phyloP scores from a whole-genome alignment of 2,797 vertebrate species.

The Semotilus atromaculatus region DNA sequence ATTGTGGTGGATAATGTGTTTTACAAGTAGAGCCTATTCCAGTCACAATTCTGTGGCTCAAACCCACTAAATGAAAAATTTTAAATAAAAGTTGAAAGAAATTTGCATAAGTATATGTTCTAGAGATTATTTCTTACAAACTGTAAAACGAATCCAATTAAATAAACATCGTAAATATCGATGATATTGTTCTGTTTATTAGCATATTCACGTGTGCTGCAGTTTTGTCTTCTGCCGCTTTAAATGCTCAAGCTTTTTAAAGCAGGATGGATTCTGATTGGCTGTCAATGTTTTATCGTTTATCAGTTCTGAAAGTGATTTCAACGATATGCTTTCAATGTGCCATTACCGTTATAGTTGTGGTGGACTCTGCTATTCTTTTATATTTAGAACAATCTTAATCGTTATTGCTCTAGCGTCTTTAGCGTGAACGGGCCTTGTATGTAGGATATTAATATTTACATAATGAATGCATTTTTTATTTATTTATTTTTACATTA shows the following conservation, averaged over 20 bases:
- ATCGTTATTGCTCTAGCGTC: background rate
- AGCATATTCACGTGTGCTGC: background rate
- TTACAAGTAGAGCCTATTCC: background rate
- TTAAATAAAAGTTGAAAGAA: background rate
- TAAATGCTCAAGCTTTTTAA: background rate
- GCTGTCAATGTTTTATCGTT: background rate
- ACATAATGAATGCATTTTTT: background rate
- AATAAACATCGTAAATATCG: too few relatives aligned
- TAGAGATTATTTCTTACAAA: background rate
- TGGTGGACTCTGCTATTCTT: background rate
- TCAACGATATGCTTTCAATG: background rate
- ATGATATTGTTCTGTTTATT: too few relatives aligned
- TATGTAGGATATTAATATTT: background rate
- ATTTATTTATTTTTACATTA: background rate
- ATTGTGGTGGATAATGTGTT: background rate
- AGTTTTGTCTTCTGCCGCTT: background rate
- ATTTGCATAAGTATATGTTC: background rate
- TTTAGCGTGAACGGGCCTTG: background rate
- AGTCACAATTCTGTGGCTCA: slow-evolving; percentile 1
- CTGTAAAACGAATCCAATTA: too few relatives aligned
- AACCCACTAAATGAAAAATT: background rate
- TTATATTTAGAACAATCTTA: background rate
- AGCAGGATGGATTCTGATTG: background rate
- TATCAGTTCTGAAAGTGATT: background rate
- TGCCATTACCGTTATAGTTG: background rate